Conservation (phyloP, 2,888 invertebrate species). For the Petrolisthes cinctipes region DNA sequence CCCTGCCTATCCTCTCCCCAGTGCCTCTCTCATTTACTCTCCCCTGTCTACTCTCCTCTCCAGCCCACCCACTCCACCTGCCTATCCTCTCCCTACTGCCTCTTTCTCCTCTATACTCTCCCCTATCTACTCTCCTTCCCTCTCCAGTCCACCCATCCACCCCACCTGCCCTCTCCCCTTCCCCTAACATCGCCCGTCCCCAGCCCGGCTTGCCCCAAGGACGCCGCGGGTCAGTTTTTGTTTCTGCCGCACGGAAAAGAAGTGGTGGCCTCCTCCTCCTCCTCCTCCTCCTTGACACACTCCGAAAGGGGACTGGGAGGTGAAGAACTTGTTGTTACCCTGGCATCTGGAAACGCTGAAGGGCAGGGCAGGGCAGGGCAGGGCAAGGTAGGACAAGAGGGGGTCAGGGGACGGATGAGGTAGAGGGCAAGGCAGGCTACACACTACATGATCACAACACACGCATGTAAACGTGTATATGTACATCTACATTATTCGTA, state of each 20-base stretch:
- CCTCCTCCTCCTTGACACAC: constrained; percentile 39
- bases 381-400: background rate
- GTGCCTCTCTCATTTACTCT: background rate
- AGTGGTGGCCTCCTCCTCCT: constrained; percentile 25
- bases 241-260: constrained; percentile 49
- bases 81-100: background rate
- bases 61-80: background rate
- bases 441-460: too few species aligned
- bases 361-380: background rate
- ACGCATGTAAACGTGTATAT: too few species aligned
- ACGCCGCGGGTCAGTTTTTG: constrained; percentile 56
- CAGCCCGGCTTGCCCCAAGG: constrained; percentile 35
- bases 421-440: background rate
- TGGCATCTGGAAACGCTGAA: background rate
- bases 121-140: constrained; percentile 14
- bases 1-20: background rate
- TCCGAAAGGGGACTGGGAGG: constrained; percentile 11
- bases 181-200: background rate
- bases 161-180: constrained; percentile 5
- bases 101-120: background rate
- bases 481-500: too few species aligned
- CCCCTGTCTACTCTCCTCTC: background rate
- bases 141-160: background rate
- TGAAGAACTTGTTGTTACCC: constrained; percentile 13
- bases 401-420: background rate